Percentiles rank a stretch among this genome's conserved stretches.
These are phyloP conservation scores for Ornithoptera alexandrae DNA, from an alignment of 2,888 invertebrate species.

Conservation along the genomic window DNA sequence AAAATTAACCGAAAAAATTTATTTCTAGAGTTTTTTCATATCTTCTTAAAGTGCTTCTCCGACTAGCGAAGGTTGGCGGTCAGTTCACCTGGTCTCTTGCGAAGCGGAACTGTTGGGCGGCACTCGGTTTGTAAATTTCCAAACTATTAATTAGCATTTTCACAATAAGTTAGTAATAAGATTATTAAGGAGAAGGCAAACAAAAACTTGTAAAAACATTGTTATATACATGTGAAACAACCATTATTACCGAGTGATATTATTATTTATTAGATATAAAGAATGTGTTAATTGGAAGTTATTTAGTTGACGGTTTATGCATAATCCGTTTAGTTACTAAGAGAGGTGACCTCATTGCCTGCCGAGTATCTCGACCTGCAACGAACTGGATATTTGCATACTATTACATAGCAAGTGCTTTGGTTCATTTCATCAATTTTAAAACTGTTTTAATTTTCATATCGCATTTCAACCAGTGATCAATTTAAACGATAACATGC, in stretches of 20 bases:
- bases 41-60: too few relatives aligned
- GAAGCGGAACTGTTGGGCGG: too few relatives aligned
- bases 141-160: too few relatives aligned
- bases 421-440: background rate
- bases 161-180: too few relatives aligned
- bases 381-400: conserved; percentile 5
- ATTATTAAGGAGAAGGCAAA: too few relatives aligned
- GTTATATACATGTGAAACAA: too few relatives aligned
- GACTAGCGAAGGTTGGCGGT: too few relatives aligned
- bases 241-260: background rate
- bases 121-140: too few relatives aligned
- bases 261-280: background rate
- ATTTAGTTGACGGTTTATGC: background rate
- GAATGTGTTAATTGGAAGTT: background rate
- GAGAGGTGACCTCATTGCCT: background rate
- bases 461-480: background rate
- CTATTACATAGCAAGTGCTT: background rate
- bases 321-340: background rate
- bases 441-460: background rate
- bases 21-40: too few relatives aligned
- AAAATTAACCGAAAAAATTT: too few relatives aligned
- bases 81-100: too few relatives aligned
- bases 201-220: too few relatives aligned
- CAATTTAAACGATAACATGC: background rate
- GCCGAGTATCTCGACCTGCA: conserved; percentile 7